These are phyloP conservation scores for Crenuchus spilurus DNA, from an alignment of 2,797 vertebrate species.

Conservation along the genomic window DNA sequence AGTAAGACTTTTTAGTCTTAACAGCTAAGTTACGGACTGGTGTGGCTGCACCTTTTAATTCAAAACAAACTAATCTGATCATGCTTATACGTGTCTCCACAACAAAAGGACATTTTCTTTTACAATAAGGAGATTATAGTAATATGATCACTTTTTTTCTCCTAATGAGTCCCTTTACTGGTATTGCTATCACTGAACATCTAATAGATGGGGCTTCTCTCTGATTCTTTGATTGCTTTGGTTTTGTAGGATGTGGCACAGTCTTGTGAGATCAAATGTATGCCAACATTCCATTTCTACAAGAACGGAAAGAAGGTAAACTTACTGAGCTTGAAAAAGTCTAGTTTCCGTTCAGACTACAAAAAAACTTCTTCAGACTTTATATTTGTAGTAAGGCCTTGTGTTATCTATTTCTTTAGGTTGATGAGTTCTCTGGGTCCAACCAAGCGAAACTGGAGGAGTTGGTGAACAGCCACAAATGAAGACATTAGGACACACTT, in stretches of 20 bases:
- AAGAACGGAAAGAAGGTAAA: conserved; percentile 78
- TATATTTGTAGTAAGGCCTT: background rate
- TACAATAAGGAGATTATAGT: too few species aligned
- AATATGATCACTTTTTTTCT: too few species aligned
- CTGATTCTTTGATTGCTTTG: too few species aligned
- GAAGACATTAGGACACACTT: background rate
- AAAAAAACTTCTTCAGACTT: background rate
- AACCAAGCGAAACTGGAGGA: conserved; percentile 55
- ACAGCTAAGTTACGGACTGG: too few species aligned
- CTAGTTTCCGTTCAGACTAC: background rate
- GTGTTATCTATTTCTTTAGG: conserved; percentile 35
- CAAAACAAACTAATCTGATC: too few species aligned
- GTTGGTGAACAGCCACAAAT: conserved; percentile 39
- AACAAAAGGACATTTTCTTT: too few species aligned
- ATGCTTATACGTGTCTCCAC: too few species aligned
- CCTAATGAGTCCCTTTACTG: too few species aligned
- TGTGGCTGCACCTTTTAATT: too few species aligned
- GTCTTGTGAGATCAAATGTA: conserved; percentile 82
- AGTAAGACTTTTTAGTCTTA: too few species aligned
- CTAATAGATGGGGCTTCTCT: too few species aligned
- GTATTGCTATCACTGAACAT: too few species aligned
- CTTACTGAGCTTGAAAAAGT: background rate
- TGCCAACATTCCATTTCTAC: conserved; percentile 90
- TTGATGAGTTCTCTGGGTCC: conserved; percentile 58
- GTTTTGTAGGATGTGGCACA: conserved; percentile 77